Percentiles rank a stretch among this genome's conserved stretches.
Evolutionary conservation across 2,888 invertebrate species (phyloP).

Genomic region (Epinotia nisella): DNA sequence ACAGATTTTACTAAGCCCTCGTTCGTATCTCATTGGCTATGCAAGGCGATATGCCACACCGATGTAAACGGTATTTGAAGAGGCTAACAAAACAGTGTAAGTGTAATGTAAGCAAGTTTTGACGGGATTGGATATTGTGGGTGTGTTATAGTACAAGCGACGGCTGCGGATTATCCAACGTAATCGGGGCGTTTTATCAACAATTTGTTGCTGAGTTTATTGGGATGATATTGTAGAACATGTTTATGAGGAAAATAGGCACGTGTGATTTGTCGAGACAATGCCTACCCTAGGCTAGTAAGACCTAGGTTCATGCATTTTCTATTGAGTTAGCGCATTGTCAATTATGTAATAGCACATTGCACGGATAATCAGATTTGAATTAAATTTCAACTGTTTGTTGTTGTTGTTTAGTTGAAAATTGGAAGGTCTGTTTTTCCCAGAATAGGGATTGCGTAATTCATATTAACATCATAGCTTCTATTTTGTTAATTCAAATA

Average conservation of each 20-base stretch:
- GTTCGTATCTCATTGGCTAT: conserved; percentile 63
- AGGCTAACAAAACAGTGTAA: conserved; percentile 42
- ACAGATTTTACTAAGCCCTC: conserved; percentile 36
- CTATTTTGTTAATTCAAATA: no score
- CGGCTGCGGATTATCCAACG: neutral
- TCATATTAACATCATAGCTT: no score
- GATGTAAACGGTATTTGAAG: conserved; percentile 43
- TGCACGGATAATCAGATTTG: no score
- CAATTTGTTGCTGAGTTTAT: neutral
- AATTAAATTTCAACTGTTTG: no score
- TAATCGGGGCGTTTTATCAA: neutral
- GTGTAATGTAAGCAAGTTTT: conserved; percentile 43
- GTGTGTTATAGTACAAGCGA: conserved; percentile 12
- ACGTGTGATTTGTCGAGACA: no score
- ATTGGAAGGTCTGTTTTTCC: no score
- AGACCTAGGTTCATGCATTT: no score
- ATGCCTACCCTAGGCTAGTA: no score
- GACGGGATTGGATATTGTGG: conserved; percentile 39
- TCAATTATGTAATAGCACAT: no score
- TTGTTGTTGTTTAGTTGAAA: no score
- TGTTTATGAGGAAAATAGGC: neutral
- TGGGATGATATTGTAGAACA: neutral
- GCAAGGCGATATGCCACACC: conserved; percentile 60
- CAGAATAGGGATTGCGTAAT: no score
- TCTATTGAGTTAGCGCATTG: no score